Conservation (phyloP, 1,140 invertebrate species). For the Aradophagus sp. region DNA sequence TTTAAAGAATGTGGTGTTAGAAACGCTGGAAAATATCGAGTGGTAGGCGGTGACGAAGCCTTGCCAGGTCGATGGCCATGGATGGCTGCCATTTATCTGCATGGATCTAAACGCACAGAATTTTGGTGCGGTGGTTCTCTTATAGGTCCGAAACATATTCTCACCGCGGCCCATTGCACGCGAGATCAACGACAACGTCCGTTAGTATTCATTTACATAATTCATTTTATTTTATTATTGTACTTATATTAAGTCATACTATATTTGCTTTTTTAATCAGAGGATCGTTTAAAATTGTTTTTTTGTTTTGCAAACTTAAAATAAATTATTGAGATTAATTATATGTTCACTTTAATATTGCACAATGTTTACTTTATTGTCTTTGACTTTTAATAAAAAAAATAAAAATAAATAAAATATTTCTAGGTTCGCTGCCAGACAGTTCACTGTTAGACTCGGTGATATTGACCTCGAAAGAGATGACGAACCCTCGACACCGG, state of each 20-base stretch:
- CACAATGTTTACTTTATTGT: not conserved
- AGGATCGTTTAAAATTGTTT: too few species aligned
- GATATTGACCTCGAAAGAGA: constrained; percentile 89
- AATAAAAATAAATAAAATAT: not conserved
- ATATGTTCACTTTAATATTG: too few species aligned
- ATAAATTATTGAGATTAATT: not conserved
- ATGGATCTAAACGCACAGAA: constrained; percentile 88
- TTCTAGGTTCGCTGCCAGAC: constrained; percentile 85
- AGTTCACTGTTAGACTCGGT: constrained; percentile 91
- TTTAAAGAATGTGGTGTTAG: constrained; percentile 84
- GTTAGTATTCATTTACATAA: constrained; percentile 80
- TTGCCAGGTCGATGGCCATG: constrained; percentile 90
- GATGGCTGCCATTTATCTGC: constrained; percentile 95
- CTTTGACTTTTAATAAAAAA: not conserved
- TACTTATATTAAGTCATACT: too few species aligned
- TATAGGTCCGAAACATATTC: constrained; percentile 84
- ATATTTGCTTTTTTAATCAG: too few species aligned
- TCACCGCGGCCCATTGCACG: constrained; percentile 95
- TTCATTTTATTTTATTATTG: too few species aligned
- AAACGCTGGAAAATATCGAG: constrained; percentile 86
- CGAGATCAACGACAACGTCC: constrained; percentile 88
- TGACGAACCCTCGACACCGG: constrained; percentile 86
- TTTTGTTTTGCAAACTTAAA: constrained; percentile 1
- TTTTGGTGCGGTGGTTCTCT: constrained; percentile 96
- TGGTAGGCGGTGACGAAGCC: constrained; percentile 91